These are phyloP conservation scores for Nematolebias whitei DNA, from an alignment of 2,113 vertebrate genomes.

Conservation along the genomic window DNA sequence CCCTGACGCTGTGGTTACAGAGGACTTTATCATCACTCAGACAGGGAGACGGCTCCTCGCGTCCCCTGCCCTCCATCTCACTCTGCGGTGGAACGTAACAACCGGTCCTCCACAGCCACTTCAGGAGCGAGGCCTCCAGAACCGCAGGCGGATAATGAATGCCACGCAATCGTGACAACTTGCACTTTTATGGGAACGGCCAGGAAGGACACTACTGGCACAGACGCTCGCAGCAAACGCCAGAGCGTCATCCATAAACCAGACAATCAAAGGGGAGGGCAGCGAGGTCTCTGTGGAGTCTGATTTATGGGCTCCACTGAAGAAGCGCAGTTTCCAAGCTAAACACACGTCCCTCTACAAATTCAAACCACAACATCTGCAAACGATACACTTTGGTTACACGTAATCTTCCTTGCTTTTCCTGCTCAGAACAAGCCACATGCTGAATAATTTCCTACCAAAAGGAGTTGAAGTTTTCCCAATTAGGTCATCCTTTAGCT, in stretches of 20 bases:
- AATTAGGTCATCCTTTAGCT: slow-evolving; percentile 46
- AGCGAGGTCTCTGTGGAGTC: slow-evolving; percentile 53
- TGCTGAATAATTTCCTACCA: slow-evolving; percentile 29
- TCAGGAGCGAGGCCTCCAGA: too few species aligned
- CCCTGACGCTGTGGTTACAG: slow-evolving; percentile 52
- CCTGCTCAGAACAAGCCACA: slow-evolving; percentile 25
- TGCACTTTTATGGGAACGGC: slow-evolving; percentile 70
- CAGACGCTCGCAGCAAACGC: slow-evolving; percentile 30
- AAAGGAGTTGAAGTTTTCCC: slow-evolving; percentile 42
- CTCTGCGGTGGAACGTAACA: too few species aligned
- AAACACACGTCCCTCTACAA: slow-evolving; percentile 39
- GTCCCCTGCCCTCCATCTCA: too few species aligned
- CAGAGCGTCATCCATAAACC: slow-evolving; percentile 65
- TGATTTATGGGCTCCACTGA: slow-evolving; percentile 56
- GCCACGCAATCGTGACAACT: slow-evolving; percentile 70
- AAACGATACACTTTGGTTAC: slow-evolving; percentile 31
- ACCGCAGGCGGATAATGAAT: slow-evolving; percentile 66
- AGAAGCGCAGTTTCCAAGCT: slow-evolving; percentile 46
- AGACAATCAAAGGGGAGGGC: slow-evolving; percentile 63
- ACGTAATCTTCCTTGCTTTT: slow-evolving; percentile 28
- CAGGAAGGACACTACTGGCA: slow-evolving; percentile 54
- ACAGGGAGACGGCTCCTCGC: too few species aligned
- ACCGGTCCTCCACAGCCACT: slow-evolving; percentile 50
- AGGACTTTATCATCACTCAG: too few species aligned
- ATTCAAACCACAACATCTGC: slow-evolving; percentile 55